Evolutionary conservation across 1,140 invertebrate species (phyloP).

Genomic region (Melanaphis sacchari): DNA sequence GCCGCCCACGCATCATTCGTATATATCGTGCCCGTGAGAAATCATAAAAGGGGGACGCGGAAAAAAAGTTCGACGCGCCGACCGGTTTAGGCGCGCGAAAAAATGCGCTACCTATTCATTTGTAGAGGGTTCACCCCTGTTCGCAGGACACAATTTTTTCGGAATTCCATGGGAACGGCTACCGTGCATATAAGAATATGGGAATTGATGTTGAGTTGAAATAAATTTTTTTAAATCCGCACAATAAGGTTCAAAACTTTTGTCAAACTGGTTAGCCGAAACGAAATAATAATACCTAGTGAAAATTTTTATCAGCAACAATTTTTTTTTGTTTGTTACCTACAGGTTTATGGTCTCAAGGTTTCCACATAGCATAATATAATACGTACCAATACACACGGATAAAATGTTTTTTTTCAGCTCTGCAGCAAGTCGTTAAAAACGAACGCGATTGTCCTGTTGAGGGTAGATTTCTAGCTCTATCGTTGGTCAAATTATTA

Average conservation of each 20-base stretch:
- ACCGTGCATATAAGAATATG: no score
- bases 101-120: background rate
- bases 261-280: background rate
- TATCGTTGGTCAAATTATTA: background rate
- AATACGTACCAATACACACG: background rate
- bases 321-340: background rate
- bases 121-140: background rate
- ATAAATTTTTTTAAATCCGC: background rate
- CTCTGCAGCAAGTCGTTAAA: background rate
- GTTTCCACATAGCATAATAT: background rate
- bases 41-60: background rate
- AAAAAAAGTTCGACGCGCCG: constrained; percentile 29
- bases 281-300: background rate
- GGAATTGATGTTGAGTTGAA: background rate
- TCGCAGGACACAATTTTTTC: constrained; percentile 18
- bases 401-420: background rate
- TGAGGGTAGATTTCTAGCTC: background rate
- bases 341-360: constrained; percentile 13
- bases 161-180: constrained; percentile 41
- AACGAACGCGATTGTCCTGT: background rate
- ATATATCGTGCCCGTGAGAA: background rate
- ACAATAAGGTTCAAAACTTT: background rate
- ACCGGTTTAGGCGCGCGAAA: constrained; percentile 23
- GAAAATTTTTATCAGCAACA: background rate
- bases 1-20: background rate